Base-by-base conservation (phyloP, 2,113 vertebrate species). In the Pimephales promelas region DNA sequence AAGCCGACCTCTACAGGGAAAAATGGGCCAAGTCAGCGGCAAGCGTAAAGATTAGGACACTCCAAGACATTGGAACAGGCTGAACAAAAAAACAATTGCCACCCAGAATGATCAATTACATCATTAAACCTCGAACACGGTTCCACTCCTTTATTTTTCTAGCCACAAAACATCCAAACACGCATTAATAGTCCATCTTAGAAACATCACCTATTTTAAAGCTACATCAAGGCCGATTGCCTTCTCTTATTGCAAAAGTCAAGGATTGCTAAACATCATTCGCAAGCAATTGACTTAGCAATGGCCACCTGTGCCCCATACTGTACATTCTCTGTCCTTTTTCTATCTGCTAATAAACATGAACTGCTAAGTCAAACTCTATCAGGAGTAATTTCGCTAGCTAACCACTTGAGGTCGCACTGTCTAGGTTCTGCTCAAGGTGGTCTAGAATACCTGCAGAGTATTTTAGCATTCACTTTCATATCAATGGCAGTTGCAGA, bases 71-170 rank as follows among this genome's bases (percentile, higher is more conserved):
- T 49, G 36, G 73, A 62, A 82, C 10, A 47, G 45, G 66, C 22
- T 28, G 59, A 73, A 70, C 62, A 11, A 43, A 68, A 68, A 87
- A 87, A 81, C 91, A 91, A 90, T 90, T 89, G 88, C 90, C 88
- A 90, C 54, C 10, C 82, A 72, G 89, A 88, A 91, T 93, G 92
- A 94, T 93, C 90, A 92, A 94, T 93, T 89, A 93, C 89, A 92
- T 90, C 90, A 92, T 94, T 93, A 94, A 88, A 87, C 81, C 83
- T 80, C 88, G 84, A 86, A 86, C 84, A 86, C 72, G 76, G 81
- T 64, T 73, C 82, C 90, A 71, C 77, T 83, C 77, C 76, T 81
- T 86, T 76, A 79, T 82, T 75, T 87, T 47, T 16, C 62, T 36
- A 88, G 84, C 89, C 87, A 62, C 72, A 66, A 84, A 64, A 72